phyloP scores from a whole-genome alignment of 2,113 vertebrate species.

The Sinosuthora webbiana region DNA sequence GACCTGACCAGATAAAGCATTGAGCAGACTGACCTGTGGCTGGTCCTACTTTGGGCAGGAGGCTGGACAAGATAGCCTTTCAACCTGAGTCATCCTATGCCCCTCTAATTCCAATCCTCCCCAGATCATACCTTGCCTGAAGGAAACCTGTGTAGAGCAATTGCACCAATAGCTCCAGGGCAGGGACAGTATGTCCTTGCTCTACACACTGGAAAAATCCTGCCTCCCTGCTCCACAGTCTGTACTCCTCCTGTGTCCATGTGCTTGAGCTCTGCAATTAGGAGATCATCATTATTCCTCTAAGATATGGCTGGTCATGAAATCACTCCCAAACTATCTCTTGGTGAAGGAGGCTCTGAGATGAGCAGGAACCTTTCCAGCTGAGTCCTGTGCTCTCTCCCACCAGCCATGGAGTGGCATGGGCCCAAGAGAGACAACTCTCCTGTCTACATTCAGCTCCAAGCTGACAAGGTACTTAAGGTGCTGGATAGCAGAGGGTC shows the following conservation, averaged over 20 bases:
- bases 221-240: not conserved
- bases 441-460: constrained; percentile 75
- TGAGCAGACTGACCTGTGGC: not conserved
- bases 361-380: not conserved
- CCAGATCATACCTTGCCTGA: not conserved
- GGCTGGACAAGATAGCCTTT: not conserved
- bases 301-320: not conserved
- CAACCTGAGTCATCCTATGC: not conserved
- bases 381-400: not conserved
- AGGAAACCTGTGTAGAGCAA: not conserved
- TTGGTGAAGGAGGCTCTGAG: not conserved
- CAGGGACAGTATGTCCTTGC: not conserved
- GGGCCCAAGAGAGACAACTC: constrained; percentile 72
- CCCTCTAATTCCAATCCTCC: not conserved
- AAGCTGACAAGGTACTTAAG: constrained; percentile 76
- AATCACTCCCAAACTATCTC: not conserved
- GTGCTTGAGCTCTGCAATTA: not conserved
- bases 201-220: not conserved
- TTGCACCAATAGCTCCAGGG: not conserved
- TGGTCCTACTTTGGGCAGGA: not conserved
- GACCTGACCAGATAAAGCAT: not conserved
- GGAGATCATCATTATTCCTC: not conserved
- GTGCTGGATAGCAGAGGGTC: constrained; percentile 77
- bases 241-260: not conserved
- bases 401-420: constrained; percentile 87